phyloP scores from a whole-genome alignment of 2,797 vertebrate species.

The Trachurus trachurus region DNA sequence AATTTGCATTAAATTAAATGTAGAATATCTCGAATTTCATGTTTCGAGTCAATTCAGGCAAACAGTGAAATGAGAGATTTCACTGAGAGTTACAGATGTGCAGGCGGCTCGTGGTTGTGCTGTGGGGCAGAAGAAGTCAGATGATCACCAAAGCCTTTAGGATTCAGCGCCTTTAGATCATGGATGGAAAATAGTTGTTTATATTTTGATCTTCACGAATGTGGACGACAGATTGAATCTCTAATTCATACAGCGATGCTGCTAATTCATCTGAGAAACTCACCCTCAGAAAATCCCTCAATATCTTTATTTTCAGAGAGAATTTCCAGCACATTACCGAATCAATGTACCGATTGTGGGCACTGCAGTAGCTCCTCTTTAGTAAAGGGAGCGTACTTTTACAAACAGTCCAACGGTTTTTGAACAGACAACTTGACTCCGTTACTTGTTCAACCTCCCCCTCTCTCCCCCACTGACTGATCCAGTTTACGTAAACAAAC shows the following conservation, averaged over 20 bases:
- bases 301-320: not conserved
- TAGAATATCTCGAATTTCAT: too few species aligned
- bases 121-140: too few species aligned
- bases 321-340: not conserved
- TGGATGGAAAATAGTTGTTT: too few species aligned
- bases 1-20: too few species aligned
- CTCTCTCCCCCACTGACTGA: constrained; percentile 28
- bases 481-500: constrained; percentile 32
- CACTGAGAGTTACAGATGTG: not conserved
- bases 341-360: not conserved
- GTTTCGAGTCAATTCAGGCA: not conserved
- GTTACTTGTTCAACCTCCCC: constrained; percentile 30
- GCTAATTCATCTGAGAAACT: too few species aligned
- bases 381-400: not conserved
- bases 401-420: constrained; percentile 1
- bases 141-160: not conserved
- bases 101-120: too few species aligned
- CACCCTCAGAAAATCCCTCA: not conserved
- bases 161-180: not conserved
- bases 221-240: too few species aligned
- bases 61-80: not conserved
- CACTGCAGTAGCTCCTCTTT: not conserved
- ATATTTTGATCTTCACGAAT: too few species aligned
- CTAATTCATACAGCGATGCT: too few species aligned
- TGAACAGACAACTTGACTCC: constrained; percentile 12